Conservation (phyloP, 1,140 invertebrate species). For the Pararge aegeria region DNA sequence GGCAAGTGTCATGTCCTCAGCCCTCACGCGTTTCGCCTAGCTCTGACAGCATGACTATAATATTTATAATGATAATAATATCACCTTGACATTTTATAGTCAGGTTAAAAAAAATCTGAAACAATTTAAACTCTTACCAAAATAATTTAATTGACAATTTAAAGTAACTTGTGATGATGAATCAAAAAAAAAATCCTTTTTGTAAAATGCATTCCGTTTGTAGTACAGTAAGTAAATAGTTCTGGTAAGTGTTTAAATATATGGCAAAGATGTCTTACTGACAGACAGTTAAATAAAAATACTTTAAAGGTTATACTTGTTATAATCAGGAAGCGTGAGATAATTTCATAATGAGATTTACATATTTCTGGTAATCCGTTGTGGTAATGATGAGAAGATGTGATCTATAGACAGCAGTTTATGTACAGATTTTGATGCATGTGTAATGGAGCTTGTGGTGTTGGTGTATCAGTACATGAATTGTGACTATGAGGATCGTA, state of each 20-base stretch:
- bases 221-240: too few species aligned
- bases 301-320: too few species aligned
- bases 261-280: neutral
- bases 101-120: neutral
- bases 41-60: constrained; percentile 45
- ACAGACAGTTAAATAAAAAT: neutral
- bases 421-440: constrained; percentile 8
- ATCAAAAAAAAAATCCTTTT: too few species aligned
- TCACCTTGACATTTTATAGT: constrained; percentile 10
- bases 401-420: neutral
- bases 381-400: neutral
- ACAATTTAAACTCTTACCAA: too few species aligned
- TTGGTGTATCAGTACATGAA: constrained; percentile 1
- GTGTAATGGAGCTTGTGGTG: constrained; percentile 10
- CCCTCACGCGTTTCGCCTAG: constrained; percentile 47
- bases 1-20: constrained; percentile 62
- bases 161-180: too few species aligned
- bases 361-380: neutral
- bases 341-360: neutral
- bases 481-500: neutral
- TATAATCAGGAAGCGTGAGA: neutral
- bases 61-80: too few species aligned
- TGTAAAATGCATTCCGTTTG: too few species aligned
- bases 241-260: too few species aligned
- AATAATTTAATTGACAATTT: too few species aligned